Conservation (phyloP, 2,113 vertebrate species). For the Typhlomys cinereus region DNA sequence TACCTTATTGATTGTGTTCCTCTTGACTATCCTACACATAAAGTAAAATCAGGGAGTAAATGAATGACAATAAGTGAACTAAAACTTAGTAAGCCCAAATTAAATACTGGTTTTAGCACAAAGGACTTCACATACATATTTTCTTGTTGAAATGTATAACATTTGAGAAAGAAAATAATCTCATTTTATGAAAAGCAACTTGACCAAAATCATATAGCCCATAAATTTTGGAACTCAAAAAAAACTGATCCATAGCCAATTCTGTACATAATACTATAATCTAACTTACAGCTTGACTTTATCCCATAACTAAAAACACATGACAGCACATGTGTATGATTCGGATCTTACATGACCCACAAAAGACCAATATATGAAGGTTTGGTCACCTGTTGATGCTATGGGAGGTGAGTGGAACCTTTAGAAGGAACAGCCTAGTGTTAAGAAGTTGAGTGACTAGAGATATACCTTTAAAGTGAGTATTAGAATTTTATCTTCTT, state of each 20-base stretch:
- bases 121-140: neutral
- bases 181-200: neutral
- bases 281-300: neutral
- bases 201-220: neutral
- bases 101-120: neutral
- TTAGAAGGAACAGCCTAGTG: neutral
- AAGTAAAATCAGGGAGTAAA: neutral
- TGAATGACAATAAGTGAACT: neutral
- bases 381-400: neutral
- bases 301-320: neutral
- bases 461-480: neutral
- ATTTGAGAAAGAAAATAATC: neutral
- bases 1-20: neutral
- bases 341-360: neutral
- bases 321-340: neutral
- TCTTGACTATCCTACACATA: neutral
- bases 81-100: neutral
- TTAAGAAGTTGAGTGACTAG: neutral
- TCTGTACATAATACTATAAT: neutral
- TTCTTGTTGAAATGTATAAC: neutral
- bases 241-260: neutral
- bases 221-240: neutral
- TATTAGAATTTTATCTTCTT: neutral
- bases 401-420: too few species aligned
- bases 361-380: neutral